Conservation (phyloP, 2,888 invertebrate genomes). For the Caenorhabditis sp. region DNA sequence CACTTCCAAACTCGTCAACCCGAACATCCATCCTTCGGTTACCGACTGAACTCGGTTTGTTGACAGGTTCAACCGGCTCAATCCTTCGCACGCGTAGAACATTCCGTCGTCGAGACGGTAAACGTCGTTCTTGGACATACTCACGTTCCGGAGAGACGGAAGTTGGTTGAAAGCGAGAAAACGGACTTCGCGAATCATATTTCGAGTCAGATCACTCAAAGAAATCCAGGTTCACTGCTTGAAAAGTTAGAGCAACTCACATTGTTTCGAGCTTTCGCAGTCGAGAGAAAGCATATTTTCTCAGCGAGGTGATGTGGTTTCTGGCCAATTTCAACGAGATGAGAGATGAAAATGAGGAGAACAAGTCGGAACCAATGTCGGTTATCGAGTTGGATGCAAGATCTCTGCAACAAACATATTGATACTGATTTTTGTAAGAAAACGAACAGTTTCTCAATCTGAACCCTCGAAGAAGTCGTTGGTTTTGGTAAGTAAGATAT, state of each 20-base stretch:
- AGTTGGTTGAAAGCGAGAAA: slow-evolving; percentile 67
- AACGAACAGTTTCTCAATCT: slow-evolving; percentile 44
- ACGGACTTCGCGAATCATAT: slow-evolving; percentile 60
- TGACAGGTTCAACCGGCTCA: slow-evolving; percentile 70
- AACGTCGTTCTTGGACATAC: slow-evolving; percentile 67
- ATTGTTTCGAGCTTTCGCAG: slow-evolving; percentile 62
- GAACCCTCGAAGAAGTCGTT: slow-evolving; percentile 1
- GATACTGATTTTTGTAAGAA: no score
- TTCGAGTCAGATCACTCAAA: slow-evolving; percentile 68
- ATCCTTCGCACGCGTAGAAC: slow-evolving; percentile 68
- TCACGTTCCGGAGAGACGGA: slow-evolving; percentile 62
- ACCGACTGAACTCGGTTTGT: slow-evolving; percentile 68
- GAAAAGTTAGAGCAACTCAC: slow-evolving; percentile 53
- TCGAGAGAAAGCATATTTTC: slow-evolving; percentile 63
- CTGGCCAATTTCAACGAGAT: slow-evolving; percentile 66
- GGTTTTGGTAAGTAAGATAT: slow-evolving; percentile 60
- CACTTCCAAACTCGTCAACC: slow-evolving; percentile 64
- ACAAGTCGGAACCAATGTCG: slow-evolving; percentile 62
- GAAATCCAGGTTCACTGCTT: no score
- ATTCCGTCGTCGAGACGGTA: slow-evolving; percentile 72
- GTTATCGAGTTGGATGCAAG: slow-evolving; percentile 70
- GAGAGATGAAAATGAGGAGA: slow-evolving; percentile 64
- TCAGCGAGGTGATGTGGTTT: slow-evolving; percentile 67
- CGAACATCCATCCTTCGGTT: slow-evolving; percentile 72
- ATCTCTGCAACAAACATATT: no score